These are phyloP conservation scores for Atherinomorus stipes DNA, from an alignment of 2,113 vertebrate species.

Conservation along the genomic window DNA sequence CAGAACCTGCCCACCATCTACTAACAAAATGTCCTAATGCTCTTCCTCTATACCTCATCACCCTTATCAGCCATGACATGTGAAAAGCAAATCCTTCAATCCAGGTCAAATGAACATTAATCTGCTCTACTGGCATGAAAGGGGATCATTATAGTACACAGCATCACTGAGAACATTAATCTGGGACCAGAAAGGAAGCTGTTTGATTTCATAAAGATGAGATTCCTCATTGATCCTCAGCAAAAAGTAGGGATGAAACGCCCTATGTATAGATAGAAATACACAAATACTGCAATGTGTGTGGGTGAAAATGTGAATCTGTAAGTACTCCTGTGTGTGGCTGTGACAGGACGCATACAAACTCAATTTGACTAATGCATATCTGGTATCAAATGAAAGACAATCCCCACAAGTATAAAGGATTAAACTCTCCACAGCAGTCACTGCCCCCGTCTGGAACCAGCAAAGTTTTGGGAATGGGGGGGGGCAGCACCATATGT, in stretches of 20 bases:
- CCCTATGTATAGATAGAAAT: neutral
- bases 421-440: conserved; percentile 68
- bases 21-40: conserved; percentile 14
- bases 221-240: neutral
- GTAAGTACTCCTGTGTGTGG: conserved; percentile 19
- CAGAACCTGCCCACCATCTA: neutral
- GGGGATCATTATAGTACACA: conserved; percentile 34
- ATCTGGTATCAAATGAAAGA: conserved; percentile 71
- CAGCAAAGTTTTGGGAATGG: conserved; percentile 41
- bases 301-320: neutral
- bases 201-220: conserved; percentile 28
- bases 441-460: conserved; percentile 37
- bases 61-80: conserved; percentile 47
- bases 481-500: conserved; percentile 31
- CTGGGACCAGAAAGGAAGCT: conserved; percentile 28
- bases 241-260: conserved; percentile 11
- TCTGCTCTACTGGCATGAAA: conserved; percentile 60
- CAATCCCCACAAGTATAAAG: conserved; percentile 67
- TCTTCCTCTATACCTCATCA: conserved; percentile 28
- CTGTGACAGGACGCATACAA: conserved; percentile 18
- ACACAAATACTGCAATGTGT: neutral
- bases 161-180: conserved; percentile 58
- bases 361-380: conserved; percentile 66
- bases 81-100: conserved; percentile 74
- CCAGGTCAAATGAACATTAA: conserved; percentile 74